A percentile compares a stretch with the other conserved stretches of the same genome.
These are phyloP conservation scores for Solen grandis DNA, from an alignment of 1,140 invertebrate genomes.

Conservation along the genomic window DNA sequence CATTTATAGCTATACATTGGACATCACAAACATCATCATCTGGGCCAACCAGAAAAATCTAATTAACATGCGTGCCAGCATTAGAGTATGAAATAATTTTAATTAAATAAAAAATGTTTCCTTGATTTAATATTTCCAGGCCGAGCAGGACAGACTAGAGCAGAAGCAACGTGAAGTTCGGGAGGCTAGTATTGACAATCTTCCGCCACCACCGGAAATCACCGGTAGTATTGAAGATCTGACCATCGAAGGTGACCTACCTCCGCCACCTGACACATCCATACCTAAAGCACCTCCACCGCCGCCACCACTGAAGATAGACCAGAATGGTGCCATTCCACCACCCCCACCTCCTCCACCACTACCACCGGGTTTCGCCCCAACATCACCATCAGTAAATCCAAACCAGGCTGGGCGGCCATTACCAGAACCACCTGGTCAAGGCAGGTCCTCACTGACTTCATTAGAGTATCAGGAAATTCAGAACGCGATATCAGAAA, in stretches of 20 bases:
- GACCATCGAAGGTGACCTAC: conserved; percentile 30
- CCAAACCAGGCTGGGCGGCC: conserved; percentile 8
- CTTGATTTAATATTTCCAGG: conserved; percentile 43
- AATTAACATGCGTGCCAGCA: too few species aligned
- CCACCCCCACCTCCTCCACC: conserved; percentile 59
- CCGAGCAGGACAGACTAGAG: conserved; percentile 42
- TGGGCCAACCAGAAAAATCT: too few species aligned
- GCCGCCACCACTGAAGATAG: conserved; percentile 53
- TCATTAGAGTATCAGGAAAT: conserved; percentile 52
- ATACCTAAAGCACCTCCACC: conserved; percentile 28
- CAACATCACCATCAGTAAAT: not conserved
- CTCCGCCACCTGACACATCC: conserved; percentile 49
- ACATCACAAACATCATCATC: too few species aligned
- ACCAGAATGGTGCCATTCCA: conserved; percentile 28
- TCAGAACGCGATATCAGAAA: conserved; percentile 50
- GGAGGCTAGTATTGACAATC: conserved; percentile 40
- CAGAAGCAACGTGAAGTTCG: not conserved
- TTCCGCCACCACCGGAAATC: conserved; percentile 57
- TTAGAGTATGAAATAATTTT: too few species aligned
- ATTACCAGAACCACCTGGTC: conserved; percentile 14
- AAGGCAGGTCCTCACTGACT: conserved; percentile 24
- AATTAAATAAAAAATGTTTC: too few species aligned
- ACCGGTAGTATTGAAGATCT: conserved; percentile 46
- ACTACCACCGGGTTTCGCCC: conserved; percentile 28
- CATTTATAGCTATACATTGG: too few species aligned